phyloP scores from a whole-genome alignment of 2,797 vertebrate genomes.

The Parambassis ranga region DNA sequence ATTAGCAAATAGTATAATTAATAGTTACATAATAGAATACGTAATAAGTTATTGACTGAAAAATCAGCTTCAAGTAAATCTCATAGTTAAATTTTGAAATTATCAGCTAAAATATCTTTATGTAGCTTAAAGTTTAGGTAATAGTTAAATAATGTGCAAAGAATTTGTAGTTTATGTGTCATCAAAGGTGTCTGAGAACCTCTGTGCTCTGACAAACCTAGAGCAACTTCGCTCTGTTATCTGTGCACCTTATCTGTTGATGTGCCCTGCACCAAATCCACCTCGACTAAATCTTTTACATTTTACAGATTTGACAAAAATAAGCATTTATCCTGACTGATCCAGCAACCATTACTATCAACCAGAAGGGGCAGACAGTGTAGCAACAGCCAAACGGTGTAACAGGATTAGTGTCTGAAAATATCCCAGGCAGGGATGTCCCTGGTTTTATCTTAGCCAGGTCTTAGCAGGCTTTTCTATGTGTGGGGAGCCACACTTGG shows the following conservation, averaged over 20 bases:
- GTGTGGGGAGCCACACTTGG: slow-evolving; percentile 44
- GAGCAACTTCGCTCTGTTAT: too few relatives aligned
- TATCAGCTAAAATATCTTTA: too few relatives aligned
- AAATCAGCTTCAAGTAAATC: too few relatives aligned
- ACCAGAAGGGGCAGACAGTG: slow-evolving; percentile 35
- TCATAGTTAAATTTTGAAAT: too few relatives aligned
- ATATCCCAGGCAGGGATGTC: slow-evolving; percentile 71
- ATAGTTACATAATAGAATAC: too few relatives aligned
- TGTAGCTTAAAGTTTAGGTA: too few relatives aligned
- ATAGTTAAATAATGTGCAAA: too few relatives aligned
- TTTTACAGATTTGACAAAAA: neutral
- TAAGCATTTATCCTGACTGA: neutral
- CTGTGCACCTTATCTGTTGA: neutral
- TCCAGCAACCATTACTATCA: neutral
- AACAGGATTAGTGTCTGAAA: slow-evolving; percentile 80
- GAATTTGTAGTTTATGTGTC: too few relatives aligned
- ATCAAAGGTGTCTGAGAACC: too few relatives aligned
- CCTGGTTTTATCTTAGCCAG: slow-evolving; percentile 61
- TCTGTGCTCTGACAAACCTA: too few relatives aligned
- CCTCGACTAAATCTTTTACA: neutral
- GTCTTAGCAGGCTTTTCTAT: slow-evolving; percentile 69
- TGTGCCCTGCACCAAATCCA: neutral
- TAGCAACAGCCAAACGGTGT: slow-evolving; percentile 50
- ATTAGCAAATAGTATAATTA: too few relatives aligned
- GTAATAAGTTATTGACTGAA: too few relatives aligned